Percentiles rank a stretch among this genome's conserved stretches.
Evolutionary conservation across 2,888 invertebrate genomes (phyloP).

Genomic region (Perizoma flavofasciatum): DNA sequence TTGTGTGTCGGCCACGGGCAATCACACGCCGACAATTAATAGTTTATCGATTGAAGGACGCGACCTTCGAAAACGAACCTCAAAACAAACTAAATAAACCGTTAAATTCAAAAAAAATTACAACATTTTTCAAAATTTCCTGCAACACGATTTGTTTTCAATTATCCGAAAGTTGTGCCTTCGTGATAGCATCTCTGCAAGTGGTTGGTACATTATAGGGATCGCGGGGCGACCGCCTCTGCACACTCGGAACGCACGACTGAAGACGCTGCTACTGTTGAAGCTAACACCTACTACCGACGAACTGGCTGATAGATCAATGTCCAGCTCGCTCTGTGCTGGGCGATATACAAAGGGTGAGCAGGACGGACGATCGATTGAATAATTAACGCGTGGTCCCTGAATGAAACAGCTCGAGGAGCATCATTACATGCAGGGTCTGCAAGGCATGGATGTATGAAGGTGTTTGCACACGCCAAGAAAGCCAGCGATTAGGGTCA

Average conservation of each 20-base stretch:
- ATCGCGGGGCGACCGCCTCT: constrained; percentile 73
- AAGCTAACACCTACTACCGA: constrained; percentile 37
- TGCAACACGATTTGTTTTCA: constrained; percentile 60
- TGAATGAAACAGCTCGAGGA: constrained; percentile 66
- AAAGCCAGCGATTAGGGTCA: constrained; percentile 65
- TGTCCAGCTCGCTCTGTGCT: constrained; percentile 47
- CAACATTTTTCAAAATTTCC: constrained; percentile 65
- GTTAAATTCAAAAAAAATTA: constrained; percentile 56
- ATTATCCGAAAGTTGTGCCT: constrained; percentile 80
- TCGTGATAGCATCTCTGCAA: constrained; percentile 79
- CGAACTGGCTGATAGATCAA: constrained; percentile 40
- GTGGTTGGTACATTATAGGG: constrained; percentile 67
- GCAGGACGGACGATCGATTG: constrained; percentile 56
- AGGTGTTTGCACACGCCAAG: constrained; percentile 61
- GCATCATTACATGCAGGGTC: constrained; percentile 66
- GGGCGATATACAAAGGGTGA: constrained; percentile 35
- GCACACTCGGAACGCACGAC: constrained; percentile 63
- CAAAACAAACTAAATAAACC: constrained; percentile 70
- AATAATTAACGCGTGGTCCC: constrained; percentile 70
- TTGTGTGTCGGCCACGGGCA: constrained; percentile 70
- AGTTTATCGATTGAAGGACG: constrained; percentile 82
- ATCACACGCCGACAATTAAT: constrained; percentile 77
- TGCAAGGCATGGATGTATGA: constrained; percentile 58
- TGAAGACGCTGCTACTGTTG: constrained; percentile 42
- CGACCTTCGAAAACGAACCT: constrained; percentile 73